Percentiles rank a stretch among this genome's conserved stretches.
These are phyloP conservation scores for Acronicta leporina DNA, from an alignment of 2,888 invertebrate genomes.

Conservation along the genomic window DNA sequence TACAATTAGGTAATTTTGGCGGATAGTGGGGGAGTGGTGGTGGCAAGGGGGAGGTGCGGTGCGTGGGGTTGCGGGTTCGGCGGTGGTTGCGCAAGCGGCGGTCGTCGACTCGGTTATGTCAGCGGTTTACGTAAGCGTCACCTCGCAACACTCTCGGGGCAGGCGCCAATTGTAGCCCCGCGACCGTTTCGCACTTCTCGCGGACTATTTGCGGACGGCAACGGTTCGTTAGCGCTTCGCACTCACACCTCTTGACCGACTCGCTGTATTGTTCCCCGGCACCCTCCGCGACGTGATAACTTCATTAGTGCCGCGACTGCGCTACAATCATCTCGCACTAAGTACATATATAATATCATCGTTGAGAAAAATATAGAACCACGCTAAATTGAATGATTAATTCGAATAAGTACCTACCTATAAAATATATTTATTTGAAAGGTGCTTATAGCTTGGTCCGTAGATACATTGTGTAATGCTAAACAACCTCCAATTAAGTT, in stretches of 20 bases:
- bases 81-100: conserved; percentile 85
- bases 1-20: conserved; percentile 85
- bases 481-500: conserved; percentile 76
- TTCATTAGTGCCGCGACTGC: conserved; percentile 52
- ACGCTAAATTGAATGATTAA: conserved; percentile 34
- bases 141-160: conserved; percentile 85
- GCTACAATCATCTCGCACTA: conserved; percentile 18
- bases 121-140: conserved; percentile 87
- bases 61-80: conserved; percentile 86
- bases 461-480: conserved; percentile 72
- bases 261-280: conserved; percentile 64
- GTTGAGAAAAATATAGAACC: conserved; percentile 33
- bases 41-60: conserved; percentile 72
- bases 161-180: conserved; percentile 81
- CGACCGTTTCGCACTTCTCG: conserved; percentile 84
- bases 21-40: conserved; percentile 71
- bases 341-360: conserved; percentile 21
- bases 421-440: conserved; percentile 50
- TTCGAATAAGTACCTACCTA: conserved; percentile 13
- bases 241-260: conserved; percentile 65
- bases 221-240: conserved; percentile 76
- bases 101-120: conserved; percentile 89
- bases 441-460: conserved; percentile 42
- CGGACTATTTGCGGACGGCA: conserved; percentile 81
- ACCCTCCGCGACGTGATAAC: conserved; percentile 65